Evolutionary conservation across 35 echinoderm and acorn worm species (phyloP).

Genomic region (Apostichopus parvimensis): DNA sequence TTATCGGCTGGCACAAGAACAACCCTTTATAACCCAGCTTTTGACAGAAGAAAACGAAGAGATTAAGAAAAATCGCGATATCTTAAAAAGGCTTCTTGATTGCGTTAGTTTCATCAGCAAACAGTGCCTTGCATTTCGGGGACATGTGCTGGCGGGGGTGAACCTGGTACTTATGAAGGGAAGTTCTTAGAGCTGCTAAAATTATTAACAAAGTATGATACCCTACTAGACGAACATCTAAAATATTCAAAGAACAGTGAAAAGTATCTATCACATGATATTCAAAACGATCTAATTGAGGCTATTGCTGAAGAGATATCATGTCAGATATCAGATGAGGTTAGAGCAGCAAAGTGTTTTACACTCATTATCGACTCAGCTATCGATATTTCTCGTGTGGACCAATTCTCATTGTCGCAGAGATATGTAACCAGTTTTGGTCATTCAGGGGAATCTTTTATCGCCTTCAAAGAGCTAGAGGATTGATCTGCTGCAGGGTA

Average conservation of each 20-base stretch:
- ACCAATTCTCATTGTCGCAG: conserved; percentile 12
- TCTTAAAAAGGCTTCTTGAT: conserved; percentile 30
- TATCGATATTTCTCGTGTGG: conserved; percentile 19
- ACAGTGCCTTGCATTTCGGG: conserved; percentile 2
- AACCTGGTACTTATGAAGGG: neutral
- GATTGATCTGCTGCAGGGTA: conserved; percentile 7
- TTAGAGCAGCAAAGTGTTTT: neutral
- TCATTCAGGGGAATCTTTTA: conserved; percentile 18
- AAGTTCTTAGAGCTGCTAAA: conserved; percentile 9
- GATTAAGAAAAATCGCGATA: conserved; percentile 13
- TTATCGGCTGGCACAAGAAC: conserved; percentile 3
- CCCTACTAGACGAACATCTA: neutral
- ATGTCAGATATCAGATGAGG: conserved; percentile 16
- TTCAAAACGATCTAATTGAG: conserved; percentile 27
- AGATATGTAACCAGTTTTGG: conserved; percentile 16
- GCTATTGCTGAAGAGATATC: conserved; percentile 18
- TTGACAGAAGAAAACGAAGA: conserved; percentile 13
- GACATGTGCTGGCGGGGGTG: neutral
- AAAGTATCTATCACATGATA: conserved; percentile 15
- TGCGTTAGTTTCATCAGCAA: conserved; percentile 1
- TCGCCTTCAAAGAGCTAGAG: conserved; percentile 23
- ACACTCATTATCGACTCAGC: conserved; percentile 26
- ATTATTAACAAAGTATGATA: conserved; percentile 7
- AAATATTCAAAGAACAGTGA: conserved; percentile 14
- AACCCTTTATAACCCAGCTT: neutral